Evolutionary conservation across 1,140 invertebrate species (phyloP), one percentile per base, ranked within the genome.

Genomic region (Formica selysi): DNA sequence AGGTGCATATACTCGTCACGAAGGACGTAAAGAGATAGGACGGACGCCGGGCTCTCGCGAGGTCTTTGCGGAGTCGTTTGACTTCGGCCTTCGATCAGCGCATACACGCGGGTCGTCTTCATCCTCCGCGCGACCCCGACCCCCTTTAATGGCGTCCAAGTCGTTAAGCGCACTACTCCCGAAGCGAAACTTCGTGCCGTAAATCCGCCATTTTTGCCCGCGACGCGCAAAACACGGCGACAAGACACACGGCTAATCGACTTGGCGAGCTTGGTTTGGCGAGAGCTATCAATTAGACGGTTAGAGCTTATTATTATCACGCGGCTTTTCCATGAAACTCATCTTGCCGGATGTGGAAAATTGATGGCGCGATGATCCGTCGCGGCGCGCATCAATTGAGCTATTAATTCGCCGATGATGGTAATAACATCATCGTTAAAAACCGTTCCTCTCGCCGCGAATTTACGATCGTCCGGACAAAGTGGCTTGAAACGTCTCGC

Each of bases 341-440:
- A 48, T 5, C 16, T 19, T 19, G 16, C 4, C 57, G 29, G 36
- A 19, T 32, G 51, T 73, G n/a, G n/a, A 44, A 81, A 81, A 87
- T 62, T 29, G 32, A 59, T 38, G n/a, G 10, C 59, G 51, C 51
- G 68, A 26, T 13, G 65, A 48, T 57, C 41, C 36, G 38, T 59
- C 65, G 64, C 44, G 32, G 44, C 36, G 59, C n/a, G 54, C 81
- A 41, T 67, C 73, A 85, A 85, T 85, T 85, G 74, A 85, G 81
- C 81, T 76, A 78, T 85, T 78, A 78, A 85, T 85, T 22, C 70
- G 22, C 2, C 32, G 71, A 51, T 57, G 44, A 85, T 85, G 44
- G n/a, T 85, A 44, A 48, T 85, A 85, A 85, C 29, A 38, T 51
- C 44, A 36, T 7, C 32, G n/a, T 78, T 65, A 76, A 78, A 76